Evolutionary conservation across 2,113 vertebrate genomes (phyloP).

Genomic region (Brachyistius frenatus): DNA sequence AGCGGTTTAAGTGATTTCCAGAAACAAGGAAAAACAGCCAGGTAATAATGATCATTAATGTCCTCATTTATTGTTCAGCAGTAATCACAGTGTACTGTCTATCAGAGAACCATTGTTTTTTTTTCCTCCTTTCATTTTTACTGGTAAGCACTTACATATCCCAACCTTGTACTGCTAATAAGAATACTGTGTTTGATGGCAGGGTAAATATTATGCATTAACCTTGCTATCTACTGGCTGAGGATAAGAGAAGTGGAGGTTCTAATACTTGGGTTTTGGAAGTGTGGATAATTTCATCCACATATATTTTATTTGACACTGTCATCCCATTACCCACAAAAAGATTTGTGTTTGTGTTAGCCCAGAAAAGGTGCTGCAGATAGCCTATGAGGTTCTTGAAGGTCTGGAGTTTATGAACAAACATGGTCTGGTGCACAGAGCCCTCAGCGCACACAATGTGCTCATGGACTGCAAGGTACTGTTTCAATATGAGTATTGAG

Average conservation of each 20-base stretch:
- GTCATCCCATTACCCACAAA: not conserved
- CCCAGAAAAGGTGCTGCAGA: slow-evolving; percentile 86
- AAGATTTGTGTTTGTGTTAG: slow-evolving; percentile 76
- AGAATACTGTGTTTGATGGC: not conserved
- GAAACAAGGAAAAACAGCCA: slow-evolving; percentile 86
- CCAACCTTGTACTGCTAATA: not conserved
- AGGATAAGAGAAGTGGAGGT: not conserved
- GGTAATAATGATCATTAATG: slow-evolving; percentile 79
- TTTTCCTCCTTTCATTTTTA: not conserved
- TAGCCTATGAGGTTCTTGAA: slow-evolving; percentile 93
- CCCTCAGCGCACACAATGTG: slow-evolving; percentile 91
- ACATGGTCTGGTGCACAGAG: slow-evolving; percentile 94
- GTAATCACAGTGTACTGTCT: not conserved
- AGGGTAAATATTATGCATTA: not conserved
- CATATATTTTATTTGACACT: not conserved
- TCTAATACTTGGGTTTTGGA: not conserved
- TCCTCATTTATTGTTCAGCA: not conserved
- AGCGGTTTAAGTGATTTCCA: slow-evolving; percentile 90
- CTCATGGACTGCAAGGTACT: slow-evolving; percentile 93
- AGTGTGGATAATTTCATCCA: not conserved
- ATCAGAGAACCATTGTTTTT: not conserved
- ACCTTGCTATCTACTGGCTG: slow-evolving; percentile 46
- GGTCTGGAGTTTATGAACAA: slow-evolving; percentile 95
- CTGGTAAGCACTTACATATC: not conserved
- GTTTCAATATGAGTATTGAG: not conserved